A percentile compares a stretch with the other conserved stretches of the same genome.
Conservation (phyloP, 2,888 invertebrate genomes). For the Xylocampa areola region DNA sequence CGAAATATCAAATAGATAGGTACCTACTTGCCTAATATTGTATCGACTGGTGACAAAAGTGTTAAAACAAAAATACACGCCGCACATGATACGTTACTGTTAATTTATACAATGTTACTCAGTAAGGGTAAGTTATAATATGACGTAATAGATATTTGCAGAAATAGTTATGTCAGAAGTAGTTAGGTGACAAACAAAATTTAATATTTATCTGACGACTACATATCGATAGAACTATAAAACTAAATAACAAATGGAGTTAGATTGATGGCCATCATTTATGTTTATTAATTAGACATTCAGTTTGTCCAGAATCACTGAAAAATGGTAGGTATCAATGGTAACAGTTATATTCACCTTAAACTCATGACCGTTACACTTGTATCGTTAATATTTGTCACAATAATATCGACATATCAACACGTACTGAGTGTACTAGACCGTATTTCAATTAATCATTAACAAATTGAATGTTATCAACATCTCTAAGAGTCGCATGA, state of each 20-base stretch:
- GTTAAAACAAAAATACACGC: constrained; percentile 22
- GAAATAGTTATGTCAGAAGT: not conserved
- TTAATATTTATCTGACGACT: too few relatives aligned
- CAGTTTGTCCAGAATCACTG: not conserved
- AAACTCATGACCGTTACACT: constrained; percentile 42
- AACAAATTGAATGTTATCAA: constrained; percentile 70
- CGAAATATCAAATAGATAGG: not conserved
- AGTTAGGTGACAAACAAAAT: not conserved
- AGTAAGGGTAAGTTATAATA: constrained; percentile 6
- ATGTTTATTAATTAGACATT: not conserved
- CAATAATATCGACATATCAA: constrained; percentile 58
- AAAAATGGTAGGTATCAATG: constrained; percentile 9
- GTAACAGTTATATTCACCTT: constrained; percentile 36
- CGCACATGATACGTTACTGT: constrained; percentile 12
- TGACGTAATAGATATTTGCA: constrained; percentile 11
- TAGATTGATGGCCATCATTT: not conserved
- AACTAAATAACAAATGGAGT: too few relatives aligned
- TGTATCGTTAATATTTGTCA: constrained; percentile 60
- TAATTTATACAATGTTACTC: constrained; percentile 20
- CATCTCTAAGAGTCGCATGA: constrained; percentile 59
- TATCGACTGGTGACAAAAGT: constrained; percentile 20
- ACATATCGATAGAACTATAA: too few relatives aligned
- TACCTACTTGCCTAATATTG: too few relatives aligned
- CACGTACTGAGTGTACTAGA: constrained; percentile 55
- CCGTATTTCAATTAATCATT: constrained; percentile 69